Evolutionary conservation across 2,888 invertebrate genomes (phyloP), one percentile per base, ranked within the genome.

Genomic region (Acanthosoma haemorrhoidale): DNA sequence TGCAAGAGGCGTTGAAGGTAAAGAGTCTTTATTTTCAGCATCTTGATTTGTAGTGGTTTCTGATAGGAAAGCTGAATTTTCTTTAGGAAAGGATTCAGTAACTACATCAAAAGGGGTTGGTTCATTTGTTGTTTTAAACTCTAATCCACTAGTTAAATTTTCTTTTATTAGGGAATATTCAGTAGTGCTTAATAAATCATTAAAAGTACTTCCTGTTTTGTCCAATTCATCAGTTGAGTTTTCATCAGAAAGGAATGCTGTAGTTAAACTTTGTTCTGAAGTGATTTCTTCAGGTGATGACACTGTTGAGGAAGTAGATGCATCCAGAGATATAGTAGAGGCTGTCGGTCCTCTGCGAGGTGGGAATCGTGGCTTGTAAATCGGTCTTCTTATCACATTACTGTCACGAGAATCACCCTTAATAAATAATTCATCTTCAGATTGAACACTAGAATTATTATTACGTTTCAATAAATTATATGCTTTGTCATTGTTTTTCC

Each of bases 361-460:
- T 11, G 72, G 70, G 31, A 72, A 72, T 41, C 72, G 32, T 38
- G 68, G 58, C 34, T 69, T 72, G 15, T 60, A 59, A 41, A 69
- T 36, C 2, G 72, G 71, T 25, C 60, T 59, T 34, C 72, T 68
- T 18, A 73, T 73, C 3, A 73, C 69, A 32, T 71, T 73, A 13
- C 51, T 61, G 9, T 73, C 72, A 31, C 72, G 66, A 29, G 70
- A 72, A 32, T 66, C 69, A 31, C 69, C 72, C 15, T 60, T 31
- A 8, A 69, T 41, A 39, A 71, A 69, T 9, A 69, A 31, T 32
- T 69, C 64, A n/a, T 73, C 72, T 61, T 73, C 71, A 29, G 64
- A 38, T 9, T 70, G 68, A 25, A 11, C 13, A 4, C 59, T 64
- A 13, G 64, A 41, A 25, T 4, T 21, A 29, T 25, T 43, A n/a